phyloP scores from a whole-genome alignment of 2,797 vertebrate species.

The Amphiprion clarkii region DNA sequence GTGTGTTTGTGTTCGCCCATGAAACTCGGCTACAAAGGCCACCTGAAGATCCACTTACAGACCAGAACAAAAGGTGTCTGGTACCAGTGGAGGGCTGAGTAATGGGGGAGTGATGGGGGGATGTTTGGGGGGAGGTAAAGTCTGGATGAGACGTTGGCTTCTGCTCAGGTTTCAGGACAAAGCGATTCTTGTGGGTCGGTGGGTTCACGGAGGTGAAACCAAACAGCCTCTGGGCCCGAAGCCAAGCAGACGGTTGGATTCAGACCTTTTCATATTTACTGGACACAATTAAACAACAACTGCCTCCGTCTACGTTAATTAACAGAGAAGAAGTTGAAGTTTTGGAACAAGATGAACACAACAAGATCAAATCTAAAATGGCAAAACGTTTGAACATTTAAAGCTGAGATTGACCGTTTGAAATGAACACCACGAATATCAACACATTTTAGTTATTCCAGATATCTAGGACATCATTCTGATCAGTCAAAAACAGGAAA shows the following conservation, averaged over 20 bases:
- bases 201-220: conserved; percentile 8
- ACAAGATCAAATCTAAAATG: no score
- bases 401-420: no score
- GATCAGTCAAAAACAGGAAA: no score
- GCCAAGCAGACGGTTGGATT: conserved; percentile 38
- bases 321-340: not conserved
- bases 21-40: conserved; percentile 50
- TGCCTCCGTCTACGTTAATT: not conserved
- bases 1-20: conserved; percentile 22
- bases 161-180: conserved; percentile 71
- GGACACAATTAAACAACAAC: not conserved
- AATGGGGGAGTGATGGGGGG: conserved; percentile 7
- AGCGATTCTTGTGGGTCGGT: conserved; percentile 13
- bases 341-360: no score
- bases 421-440: no score
- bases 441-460: no score
- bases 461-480: no score
- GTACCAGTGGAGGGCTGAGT: conserved; percentile 42
- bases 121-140: conserved; percentile 53
- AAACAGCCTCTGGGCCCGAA: conserved; percentile 24
- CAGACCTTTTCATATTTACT: conserved; percentile 18
- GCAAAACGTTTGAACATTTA: no score
- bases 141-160: conserved; percentile 62
- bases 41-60: conserved; percentile 88
- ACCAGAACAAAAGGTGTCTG: conserved; percentile 81